Conservation (phyloP, 2,797 vertebrate species). For the Sebastes hubbsi region DNA sequence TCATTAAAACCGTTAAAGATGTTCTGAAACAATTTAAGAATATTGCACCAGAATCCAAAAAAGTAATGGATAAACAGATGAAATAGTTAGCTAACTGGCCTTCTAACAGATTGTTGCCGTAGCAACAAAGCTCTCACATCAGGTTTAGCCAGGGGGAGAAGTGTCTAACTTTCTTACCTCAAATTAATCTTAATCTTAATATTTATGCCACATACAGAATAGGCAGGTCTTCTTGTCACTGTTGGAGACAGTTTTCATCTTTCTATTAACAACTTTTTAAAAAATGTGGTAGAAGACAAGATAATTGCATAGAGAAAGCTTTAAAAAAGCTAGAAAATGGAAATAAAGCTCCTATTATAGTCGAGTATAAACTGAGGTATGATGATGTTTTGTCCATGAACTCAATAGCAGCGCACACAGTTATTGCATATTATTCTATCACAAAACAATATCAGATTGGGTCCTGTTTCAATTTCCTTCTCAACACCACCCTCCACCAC, state of each 20-base stretch:
- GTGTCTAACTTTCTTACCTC: too few species aligned
- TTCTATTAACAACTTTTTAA: neutral
- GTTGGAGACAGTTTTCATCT: neutral
- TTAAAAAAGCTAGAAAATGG: neutral
- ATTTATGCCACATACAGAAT: too few species aligned
- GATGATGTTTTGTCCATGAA: neutral
- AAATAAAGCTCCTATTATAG: neutral
- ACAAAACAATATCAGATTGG: slow-evolving; percentile 32
- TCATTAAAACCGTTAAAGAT: too few species aligned
- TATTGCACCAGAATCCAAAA: too few species aligned
- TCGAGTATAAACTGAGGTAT: neutral
- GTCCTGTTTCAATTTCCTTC: slow-evolving; percentile 56
- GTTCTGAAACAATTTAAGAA: too few species aligned
- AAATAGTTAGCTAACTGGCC: too few species aligned
- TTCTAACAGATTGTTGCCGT: too few species aligned
- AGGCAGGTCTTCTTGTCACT: neutral
- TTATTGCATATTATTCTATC: slow-evolving; percentile 22
- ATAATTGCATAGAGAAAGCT: neutral
- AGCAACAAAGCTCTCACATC: too few species aligned
- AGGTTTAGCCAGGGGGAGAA: too few species aligned
- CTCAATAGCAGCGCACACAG: neutral
- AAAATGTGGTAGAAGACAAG: neutral
- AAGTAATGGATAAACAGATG: too few species aligned
- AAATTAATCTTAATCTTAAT: too few species aligned
- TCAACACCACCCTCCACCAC: neutral